Conservation (phyloP, 92 coral and sea anemone species). For the Blastomussa wellsi region DNA sequence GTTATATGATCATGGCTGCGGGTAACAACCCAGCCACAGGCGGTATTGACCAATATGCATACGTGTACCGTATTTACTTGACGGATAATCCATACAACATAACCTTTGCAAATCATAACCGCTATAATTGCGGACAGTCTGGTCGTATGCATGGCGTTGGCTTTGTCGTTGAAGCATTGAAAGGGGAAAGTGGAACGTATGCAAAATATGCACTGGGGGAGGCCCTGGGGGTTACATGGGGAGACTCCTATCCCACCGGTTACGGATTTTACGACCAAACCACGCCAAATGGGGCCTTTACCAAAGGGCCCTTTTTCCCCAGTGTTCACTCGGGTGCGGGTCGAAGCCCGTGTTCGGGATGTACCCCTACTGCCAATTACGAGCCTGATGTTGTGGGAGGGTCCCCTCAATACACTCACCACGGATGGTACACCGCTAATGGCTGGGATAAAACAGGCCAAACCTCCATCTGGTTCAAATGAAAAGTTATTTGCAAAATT, state of each 20-base stretch:
- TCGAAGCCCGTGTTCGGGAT: constrained; percentile 31
- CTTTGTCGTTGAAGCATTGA: constrained; percentile 77
- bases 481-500: neutral
- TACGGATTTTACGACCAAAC: constrained; percentile 77
- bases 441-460: constrained; percentile 65
- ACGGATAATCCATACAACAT: constrained; percentile 71
- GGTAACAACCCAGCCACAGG: constrained; percentile 84
- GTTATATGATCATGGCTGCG: constrained; percentile 91
- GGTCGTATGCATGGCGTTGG: constrained; percentile 84
- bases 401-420: constrained; percentile 54
- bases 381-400: constrained; percentile 74
- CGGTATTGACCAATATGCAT: constrained; percentile 68
- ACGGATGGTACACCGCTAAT: constrained; percentile 78
- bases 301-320: constrained; percentile 85
- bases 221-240: constrained; percentile 74
- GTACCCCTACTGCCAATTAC: constrained; percentile 41
- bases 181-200: constrained; percentile 78
- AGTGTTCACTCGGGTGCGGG: constrained; percentile 85
- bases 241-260: constrained; percentile 86
- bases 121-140: constrained; percentile 65
- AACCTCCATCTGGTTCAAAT: constrained; percentile 96
- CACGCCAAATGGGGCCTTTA: constrained; percentile 35
- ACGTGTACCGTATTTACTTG: constrained; percentile 72
- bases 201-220: constrained; percentile 76
- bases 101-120: constrained; percentile 86